Conservation (phyloP, 2,797 vertebrate genomes). For the Enteromius viviparus region DNA sequence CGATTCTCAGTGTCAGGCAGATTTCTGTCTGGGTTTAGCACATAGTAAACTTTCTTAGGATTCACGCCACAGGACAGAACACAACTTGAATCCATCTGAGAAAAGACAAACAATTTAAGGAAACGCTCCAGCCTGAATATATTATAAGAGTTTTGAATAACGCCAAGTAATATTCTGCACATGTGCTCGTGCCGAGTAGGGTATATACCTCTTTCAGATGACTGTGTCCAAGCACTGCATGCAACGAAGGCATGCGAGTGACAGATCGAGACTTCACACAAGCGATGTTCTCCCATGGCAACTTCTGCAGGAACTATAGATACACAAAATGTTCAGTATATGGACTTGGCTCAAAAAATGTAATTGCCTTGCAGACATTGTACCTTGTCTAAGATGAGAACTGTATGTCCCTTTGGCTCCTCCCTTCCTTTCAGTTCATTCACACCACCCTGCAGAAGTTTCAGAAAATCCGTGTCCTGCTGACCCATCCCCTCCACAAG, state of each 20-base stretch:
- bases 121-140: background rate
- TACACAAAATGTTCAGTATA: background rate
- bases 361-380: conserved; percentile 8
- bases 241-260: conserved; percentile 88
- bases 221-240: conserved; percentile 83
- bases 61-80: conserved; percentile 83
- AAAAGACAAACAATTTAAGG: background rate
- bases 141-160: background rate
- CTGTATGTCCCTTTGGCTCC: conserved; percentile 74
- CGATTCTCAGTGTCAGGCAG: conserved; percentile 82
- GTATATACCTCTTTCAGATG: conserved; percentile 77
- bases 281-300: conserved; percentile 91
- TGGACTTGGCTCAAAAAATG: background rate
- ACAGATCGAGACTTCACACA: conserved; percentile 76
- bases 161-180: background rate
- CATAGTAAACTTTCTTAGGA: conserved; percentile 81
- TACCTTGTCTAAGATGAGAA: conserved; percentile 91
- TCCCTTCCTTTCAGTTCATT: conserved; percentile 61
- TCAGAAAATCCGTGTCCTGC: conserved; percentile 69
- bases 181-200: conserved; percentile 9
- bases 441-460: conserved; percentile 73
- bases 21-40: conserved; percentile 90
- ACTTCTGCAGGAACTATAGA: conserved; percentile 87
- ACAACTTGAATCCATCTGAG: conserved; percentile 53
- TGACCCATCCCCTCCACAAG: conserved; percentile 77